phyloP scores from a whole-genome alignment of 1,140 invertebrate genomes.

The Geopemphigus sp. region DNA sequence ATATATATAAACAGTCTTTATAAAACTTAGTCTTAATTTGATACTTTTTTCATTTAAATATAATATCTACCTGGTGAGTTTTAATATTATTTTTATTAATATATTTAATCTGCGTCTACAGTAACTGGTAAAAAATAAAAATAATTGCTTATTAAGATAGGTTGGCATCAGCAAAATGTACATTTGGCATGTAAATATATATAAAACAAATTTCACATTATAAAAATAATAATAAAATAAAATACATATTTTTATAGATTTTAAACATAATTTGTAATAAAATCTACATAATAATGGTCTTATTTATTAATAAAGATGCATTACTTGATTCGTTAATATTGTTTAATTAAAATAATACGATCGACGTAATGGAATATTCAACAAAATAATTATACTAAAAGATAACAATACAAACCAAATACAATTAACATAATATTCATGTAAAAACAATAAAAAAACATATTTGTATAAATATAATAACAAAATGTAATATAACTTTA shows the following conservation, averaged over 20 bases:
- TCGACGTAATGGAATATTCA: neutral
- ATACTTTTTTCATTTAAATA: neutral
- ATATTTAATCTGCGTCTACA: neutral
- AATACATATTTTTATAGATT: neutral
- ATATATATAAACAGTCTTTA: slow-evolving; percentile 18
- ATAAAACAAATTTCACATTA: neutral
- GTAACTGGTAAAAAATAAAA: neutral
- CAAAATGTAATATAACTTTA: neutral
- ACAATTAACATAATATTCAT: neutral
- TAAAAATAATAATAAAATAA: neutral
- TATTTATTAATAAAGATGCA: too few species aligned
- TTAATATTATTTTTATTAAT: neutral
- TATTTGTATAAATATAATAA: neutral
- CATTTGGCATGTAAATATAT: neutral
- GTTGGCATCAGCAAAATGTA: neutral
- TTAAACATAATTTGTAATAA: neutral
- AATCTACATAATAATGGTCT: neutral
- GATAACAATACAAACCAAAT: neutral
- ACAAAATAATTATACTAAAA: neutral
- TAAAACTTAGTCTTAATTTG: neutral
- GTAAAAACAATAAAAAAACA: neutral
- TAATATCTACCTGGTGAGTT: neutral
- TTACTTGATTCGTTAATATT: too few species aligned
- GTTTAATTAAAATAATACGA: too few species aligned
- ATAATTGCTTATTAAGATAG: neutral